These are phyloP conservation scores for Pempheris klunzingeri DNA, from an alignment of 2,797 vertebrate genomes.

Conservation along the genomic window DNA sequence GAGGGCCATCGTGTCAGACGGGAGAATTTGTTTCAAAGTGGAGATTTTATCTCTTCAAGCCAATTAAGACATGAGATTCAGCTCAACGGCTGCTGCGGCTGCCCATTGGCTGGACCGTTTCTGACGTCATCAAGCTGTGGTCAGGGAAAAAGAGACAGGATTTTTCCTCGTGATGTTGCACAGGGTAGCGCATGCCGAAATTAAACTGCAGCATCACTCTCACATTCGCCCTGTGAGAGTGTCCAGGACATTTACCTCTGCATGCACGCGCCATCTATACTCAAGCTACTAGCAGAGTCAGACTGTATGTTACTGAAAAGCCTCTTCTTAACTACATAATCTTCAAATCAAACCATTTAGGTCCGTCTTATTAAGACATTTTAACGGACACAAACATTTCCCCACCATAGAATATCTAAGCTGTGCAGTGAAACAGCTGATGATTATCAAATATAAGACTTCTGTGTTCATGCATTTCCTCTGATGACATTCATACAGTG, in stretches of 20 bases:
- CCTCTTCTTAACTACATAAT: background rate
- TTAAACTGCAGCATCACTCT: constrained; percentile 14
- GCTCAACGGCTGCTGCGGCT: constrained; percentile 23
- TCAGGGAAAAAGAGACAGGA: constrained; percentile 41
- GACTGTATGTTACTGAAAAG: background rate
- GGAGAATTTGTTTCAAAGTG: constrained; percentile 18
- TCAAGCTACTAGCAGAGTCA: background rate
- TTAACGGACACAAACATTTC: background rate
- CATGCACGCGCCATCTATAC: background rate
- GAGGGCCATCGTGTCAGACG: background rate
- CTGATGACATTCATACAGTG: background rate
- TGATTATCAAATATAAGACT: background rate
- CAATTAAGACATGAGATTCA: constrained; percentile 26
- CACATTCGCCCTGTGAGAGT: background rate
- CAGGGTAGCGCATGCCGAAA: constrained; percentile 13
- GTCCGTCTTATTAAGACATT: background rate
- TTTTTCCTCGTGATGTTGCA: constrained; percentile 31
- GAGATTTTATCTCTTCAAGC: constrained; percentile 39
- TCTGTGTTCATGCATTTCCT: background rate
- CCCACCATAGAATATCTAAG: background rate
- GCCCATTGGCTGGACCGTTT: constrained; percentile 23
- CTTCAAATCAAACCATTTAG: background rate
- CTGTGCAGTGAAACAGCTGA: background rate
- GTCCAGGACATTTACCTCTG: background rate
- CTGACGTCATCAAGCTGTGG: constrained; percentile 43